Evolutionary conservation across 2,888 invertebrate genomes (phyloP), one percentile per base, ranked within the genome.

Genomic region (Tiliacea aurago): DNA sequence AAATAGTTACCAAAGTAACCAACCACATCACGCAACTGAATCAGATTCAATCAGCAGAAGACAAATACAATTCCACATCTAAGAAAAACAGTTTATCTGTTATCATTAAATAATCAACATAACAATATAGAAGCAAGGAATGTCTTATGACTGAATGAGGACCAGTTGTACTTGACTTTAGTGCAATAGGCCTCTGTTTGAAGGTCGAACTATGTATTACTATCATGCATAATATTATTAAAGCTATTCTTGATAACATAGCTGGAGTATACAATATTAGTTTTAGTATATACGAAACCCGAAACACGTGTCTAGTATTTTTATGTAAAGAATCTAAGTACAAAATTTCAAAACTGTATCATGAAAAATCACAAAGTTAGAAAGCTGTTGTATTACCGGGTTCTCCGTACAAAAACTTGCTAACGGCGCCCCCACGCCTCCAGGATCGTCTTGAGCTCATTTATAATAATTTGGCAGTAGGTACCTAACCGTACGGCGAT

Each of bases 111-210:
- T 33, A 58, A 70, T 49, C 53, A 74, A 76, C 53, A 75, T 41
- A 51, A 65, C 23, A 75, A 64, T 64, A 59, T 55, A 45, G 7
- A 28, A 68, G 76, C 62, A 75, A 80, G 61, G 63, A 59, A 56
- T 71, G 37, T 53, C 53, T 65, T 49, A n/a, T 28, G 53, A 47
- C 70, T 74, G 33, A 75, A 78, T 59, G 56, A 66, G 13, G 28
- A 78, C 77, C 23, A 68, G 80, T 75, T 70, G 74, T 74, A 80
- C 87, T 81, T 86, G 85, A 81, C 76, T 65, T 64, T 33, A 65
- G 70, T 49, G 74, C 73, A 81, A 55, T 79, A 70, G 62, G 73
- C 18, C 79, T 76, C 55, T 67, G 70, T 73, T 79, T 73, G 53
- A 82, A 79, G 86, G 84, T 75, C 79, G 72, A 61, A 55, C 62